Conservation (phyloP, 2,113 vertebrate species). For the Chloropsis hardwickii region DNA sequence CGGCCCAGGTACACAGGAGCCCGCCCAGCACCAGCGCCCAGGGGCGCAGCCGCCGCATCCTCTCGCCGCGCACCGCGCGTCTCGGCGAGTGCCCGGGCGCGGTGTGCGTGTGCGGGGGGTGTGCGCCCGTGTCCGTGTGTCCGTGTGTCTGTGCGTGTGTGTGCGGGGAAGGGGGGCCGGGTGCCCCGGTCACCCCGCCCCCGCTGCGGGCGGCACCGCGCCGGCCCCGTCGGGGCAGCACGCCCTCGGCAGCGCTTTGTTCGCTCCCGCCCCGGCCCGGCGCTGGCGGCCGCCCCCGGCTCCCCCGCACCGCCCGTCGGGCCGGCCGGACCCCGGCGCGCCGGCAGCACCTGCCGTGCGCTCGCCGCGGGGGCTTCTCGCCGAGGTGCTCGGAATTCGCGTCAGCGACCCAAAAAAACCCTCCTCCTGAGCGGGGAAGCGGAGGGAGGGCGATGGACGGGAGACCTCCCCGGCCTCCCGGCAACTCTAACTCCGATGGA, state of each 20-base stretch:
- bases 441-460: not conserved
- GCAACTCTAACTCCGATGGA: not conserved
- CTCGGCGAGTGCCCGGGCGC: not conserved
- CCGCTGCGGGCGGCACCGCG: not conserved
- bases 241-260: not conserved
- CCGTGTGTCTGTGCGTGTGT: not conserved
- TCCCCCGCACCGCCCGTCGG: not conserved
- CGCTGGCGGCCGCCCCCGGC: too few species aligned
- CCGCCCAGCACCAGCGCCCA: constrained; percentile 31
- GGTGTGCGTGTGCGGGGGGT: not conserved
- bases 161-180: not conserved
- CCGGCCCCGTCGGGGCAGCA: not conserved
- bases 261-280: not conserved
- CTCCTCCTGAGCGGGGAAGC: not conserved
- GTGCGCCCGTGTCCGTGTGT: not conserved
- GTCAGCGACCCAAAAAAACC: not conserved
- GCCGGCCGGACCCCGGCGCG: not conserved
- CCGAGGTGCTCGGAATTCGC: not conserved
- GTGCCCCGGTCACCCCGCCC: not conserved
- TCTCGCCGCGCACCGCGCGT: not conserved
- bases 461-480: not conserved
- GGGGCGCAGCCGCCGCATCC: not conserved
- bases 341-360: not conserved
- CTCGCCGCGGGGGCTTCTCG: not conserved
- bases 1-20: not conserved